phyloP scores from a whole-genome alignment of 2,113 vertebrate species.

The Pao palembangensis region DNA sequence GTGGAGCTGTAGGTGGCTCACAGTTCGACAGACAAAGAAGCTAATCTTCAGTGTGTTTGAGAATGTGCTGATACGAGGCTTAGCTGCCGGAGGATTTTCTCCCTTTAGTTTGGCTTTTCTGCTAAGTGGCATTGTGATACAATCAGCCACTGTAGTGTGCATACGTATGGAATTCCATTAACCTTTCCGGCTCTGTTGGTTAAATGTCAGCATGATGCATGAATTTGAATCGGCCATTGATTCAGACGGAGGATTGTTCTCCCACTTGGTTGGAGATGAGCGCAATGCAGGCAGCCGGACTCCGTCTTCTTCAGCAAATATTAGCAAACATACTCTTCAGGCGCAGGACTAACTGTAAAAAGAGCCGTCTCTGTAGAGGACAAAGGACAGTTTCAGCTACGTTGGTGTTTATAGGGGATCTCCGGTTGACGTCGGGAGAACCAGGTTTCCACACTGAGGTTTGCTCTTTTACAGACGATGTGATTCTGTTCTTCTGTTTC shows the following conservation, averaged over 20 bases:
- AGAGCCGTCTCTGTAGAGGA: slow-evolving; percentile 22
- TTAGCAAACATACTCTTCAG: slow-evolving; percentile 25
- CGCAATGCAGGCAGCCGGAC: slow-evolving; percentile 25
- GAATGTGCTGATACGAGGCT: slow-evolving; percentile 52
- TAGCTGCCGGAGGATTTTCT: slow-evolving; percentile 56
- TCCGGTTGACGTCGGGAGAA: too few relatives aligned
- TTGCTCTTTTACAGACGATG: too few relatives aligned
- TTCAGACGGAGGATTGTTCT: slow-evolving; percentile 59
- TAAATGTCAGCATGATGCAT: slow-evolving; percentile 72
- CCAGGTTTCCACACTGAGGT: too few relatives aligned
- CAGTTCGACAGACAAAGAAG: slow-evolving; percentile 29
- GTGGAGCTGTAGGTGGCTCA: slow-evolving; percentile 29
- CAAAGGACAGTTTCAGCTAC: background rate
- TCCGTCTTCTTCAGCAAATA: slow-evolving; percentile 5
- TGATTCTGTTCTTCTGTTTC: too few relatives aligned
- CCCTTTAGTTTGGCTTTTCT: slow-evolving; percentile 54
- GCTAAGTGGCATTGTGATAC: slow-evolving; percentile 61
- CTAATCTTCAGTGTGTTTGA: slow-evolving; percentile 40
- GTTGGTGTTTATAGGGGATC: too few relatives aligned
- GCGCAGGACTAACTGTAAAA: slow-evolving; percentile 15
- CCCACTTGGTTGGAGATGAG: slow-evolving; percentile 44
- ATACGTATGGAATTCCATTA: slow-evolving; percentile 72
- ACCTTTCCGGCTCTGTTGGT: slow-evolving; percentile 67
- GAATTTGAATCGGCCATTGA: slow-evolving; percentile 74
- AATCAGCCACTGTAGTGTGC: slow-evolving; percentile 60